These are phyloP conservation scores for Rhogogaster chlorosoma DNA, from an alignment of 2,888 invertebrate species.

Conservation along the genomic window DNA sequence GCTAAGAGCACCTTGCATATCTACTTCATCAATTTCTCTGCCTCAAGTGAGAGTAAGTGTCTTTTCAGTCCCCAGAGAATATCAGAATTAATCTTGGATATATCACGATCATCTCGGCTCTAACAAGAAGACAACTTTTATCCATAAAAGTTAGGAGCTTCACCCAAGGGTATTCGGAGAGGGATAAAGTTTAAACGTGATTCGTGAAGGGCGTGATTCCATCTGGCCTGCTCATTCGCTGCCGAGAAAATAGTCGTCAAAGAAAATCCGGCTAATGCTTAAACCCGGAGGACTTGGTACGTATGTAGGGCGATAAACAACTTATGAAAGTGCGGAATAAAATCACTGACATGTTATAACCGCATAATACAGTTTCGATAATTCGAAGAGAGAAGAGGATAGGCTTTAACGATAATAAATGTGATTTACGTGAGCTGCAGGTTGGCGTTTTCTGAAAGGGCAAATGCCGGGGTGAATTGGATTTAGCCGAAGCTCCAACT, in stretches of 20 bases:
- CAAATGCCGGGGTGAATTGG: not conserved
- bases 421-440: not conserved
- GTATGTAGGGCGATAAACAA: not conserved
- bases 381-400: not conserved
- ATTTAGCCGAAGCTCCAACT: not conserved
- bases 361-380: not conserved
- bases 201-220: conserved; percentile 38
- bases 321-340: not conserved
- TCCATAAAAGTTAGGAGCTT: conserved; percentile 37
- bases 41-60: not conserved
- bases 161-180: not conserved
- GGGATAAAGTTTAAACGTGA: conserved; percentile 37
- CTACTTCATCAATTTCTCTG: not conserved
- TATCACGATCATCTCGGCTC: not conserved
- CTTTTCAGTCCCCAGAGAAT: not conserved
- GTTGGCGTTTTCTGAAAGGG: not conserved
- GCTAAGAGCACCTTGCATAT: not conserved
- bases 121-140: conserved; percentile 23
- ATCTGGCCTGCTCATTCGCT: conserved; percentile 3
- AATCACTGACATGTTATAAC: not conserved
- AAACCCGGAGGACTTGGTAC: not conserved
- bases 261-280: not conserved
- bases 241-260: not conserved
- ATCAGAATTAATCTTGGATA: not conserved
- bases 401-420: not conserved